Conservation (phyloP, 2,797 vertebrate genomes). For the Leptoclinus maculatus region DNA sequence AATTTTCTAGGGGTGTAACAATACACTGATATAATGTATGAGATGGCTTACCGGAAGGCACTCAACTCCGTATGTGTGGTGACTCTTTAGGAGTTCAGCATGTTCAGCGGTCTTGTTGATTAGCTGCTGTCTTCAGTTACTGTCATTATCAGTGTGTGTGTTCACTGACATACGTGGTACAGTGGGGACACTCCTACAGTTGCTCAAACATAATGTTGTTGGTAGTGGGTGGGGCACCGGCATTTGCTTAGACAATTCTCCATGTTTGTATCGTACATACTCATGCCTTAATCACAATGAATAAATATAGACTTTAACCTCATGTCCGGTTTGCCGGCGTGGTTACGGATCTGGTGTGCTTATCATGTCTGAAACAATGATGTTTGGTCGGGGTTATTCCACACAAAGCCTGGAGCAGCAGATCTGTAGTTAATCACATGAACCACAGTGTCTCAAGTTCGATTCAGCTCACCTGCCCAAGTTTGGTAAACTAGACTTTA, state of each 20-base stretch:
- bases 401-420: not conserved
- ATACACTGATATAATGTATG: not conserved
- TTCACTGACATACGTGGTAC: slow-evolving; percentile 2
- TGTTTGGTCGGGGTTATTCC: not conserved
- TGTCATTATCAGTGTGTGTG: not conserved
- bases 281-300: slow-evolving; percentile 8
- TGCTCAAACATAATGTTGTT: slow-evolving; percentile 55
- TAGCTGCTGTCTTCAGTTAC: not conserved
- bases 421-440: not conserved
- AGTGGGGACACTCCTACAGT: slow-evolving; percentile 47
- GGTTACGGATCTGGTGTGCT: not conserved
- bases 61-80: not conserved
- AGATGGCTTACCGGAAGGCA: not conserved
- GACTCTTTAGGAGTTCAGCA: not conserved
- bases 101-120: not conserved
- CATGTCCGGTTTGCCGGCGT: slow-evolving; percentile 32
- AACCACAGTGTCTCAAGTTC: not conserved
- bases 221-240: slow-evolving; percentile 44
- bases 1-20: not conserved
- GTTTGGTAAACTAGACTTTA: not conserved
- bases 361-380: slow-evolving; percentile 9
- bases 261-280: not conserved
- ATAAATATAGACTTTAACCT: slow-evolving; percentile 55
- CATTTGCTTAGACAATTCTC: slow-evolving; percentile 16
- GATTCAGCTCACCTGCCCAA: not conserved